Evolutionary conservation across 1,140 invertebrate species (phyloP).

Genomic region (Neodiprion virginianus): DNA sequence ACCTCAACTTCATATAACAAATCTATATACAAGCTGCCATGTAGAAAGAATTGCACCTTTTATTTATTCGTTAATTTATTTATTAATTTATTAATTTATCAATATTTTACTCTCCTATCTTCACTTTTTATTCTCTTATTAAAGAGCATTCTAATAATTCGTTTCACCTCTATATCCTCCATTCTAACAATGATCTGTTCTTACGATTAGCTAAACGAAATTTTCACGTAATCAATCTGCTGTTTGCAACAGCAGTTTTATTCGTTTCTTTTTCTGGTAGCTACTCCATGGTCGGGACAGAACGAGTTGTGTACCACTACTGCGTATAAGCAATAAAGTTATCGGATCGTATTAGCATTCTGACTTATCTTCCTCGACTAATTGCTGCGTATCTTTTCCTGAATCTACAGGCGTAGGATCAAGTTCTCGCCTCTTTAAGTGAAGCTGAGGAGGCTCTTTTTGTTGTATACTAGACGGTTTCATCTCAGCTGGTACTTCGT

Average conservation of each 20-base stretch:
- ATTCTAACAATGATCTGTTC: neutral
- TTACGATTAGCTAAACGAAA: neutral
- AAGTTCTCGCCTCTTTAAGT: conserved; percentile 77
- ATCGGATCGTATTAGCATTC: conserved; percentile 55
- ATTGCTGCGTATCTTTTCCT: conserved; percentile 90
- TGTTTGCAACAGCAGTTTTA: too few species aligned
- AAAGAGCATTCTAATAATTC: neutral
- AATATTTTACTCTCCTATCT: too few species aligned
- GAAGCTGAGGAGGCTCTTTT: conserved; percentile 75
- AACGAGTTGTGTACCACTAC: too few species aligned
- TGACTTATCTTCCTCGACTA: conserved; percentile 86
- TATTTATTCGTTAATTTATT: neutral
- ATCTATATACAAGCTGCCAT: too few species aligned
- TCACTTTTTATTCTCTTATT: neutral
- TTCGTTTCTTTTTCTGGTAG: too few species aligned
- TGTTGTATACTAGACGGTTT: conserved; percentile 81
- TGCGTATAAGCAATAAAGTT: too few species aligned
- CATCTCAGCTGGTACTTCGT: conserved; percentile 80
- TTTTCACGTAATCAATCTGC: neutral
- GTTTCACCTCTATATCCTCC: neutral
- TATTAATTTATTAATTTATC: neutral
- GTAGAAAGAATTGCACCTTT: neutral
- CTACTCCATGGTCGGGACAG: too few species aligned
- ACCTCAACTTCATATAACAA: too few species aligned
- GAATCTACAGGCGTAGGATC: conserved; percentile 84